These are phyloP conservation scores for Megamerina dolium DNA, from an alignment of 2,888 invertebrate genomes.

Conservation along the genomic window DNA sequence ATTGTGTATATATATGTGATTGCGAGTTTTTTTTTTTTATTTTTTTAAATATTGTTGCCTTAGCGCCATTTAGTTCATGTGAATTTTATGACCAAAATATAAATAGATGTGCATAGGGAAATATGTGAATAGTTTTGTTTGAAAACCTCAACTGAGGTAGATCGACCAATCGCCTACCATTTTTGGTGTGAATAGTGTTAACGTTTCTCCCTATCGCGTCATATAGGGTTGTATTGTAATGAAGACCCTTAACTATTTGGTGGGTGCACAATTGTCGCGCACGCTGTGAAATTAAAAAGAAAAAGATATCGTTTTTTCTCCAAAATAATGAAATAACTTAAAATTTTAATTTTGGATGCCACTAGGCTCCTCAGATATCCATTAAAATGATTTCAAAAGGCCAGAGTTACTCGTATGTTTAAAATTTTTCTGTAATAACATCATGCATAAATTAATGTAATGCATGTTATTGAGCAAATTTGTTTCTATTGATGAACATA, in stretches of 20 bases:
- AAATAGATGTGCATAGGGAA: constrained; percentile 47
- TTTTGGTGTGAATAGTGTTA: constrained; percentile 31
- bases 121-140: constrained; percentile 48
- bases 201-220: constrained; percentile 39
- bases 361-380: too few relatives aligned
- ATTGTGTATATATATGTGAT: too few relatives aligned
- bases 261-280: constrained; percentile 33
- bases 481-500: too few relatives aligned
- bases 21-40: too few relatives aligned
- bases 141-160: constrained; percentile 48
- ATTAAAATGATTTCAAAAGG: too few relatives aligned
- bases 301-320: too few relatives aligned
- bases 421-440: too few relatives aligned
- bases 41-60: constrained; percentile 1
- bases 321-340: too few relatives aligned
- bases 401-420: too few relatives aligned
- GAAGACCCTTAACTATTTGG: constrained; percentile 50
- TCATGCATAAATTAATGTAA: too few relatives aligned
- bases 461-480: too few relatives aligned
- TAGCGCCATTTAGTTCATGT: not conserved
- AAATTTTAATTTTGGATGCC: too few relatives aligned
- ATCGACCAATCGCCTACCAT: constrained; percentile 26
- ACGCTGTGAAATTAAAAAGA: constrained; percentile 3
- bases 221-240: constrained; percentile 44
- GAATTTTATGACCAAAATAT: constrained; percentile 42